phyloP scores from a whole-genome alignment of 2,797 vertebrate genomes.

The Takifugu rubripes region DNA sequence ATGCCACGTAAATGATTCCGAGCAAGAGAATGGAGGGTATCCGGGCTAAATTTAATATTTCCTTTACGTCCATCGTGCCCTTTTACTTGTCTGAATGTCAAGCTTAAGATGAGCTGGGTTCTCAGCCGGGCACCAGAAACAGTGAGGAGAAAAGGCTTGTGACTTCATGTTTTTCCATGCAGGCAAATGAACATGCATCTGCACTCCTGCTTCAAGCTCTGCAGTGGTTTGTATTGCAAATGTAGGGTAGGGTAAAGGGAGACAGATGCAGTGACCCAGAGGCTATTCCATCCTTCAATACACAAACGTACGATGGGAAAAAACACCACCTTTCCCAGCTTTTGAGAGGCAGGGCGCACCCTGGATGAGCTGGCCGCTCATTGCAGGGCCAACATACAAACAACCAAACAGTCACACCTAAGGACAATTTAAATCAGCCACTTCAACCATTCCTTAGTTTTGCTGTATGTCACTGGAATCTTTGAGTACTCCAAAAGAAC shows the following conservation, averaged over 20 bases:
- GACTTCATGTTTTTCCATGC: conserved; percentile 28
- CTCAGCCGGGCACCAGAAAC: conserved; percentile 9
- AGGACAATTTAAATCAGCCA: too few relatives aligned
- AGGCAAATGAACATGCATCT: conserved; percentile 70
- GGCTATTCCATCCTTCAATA: too few relatives aligned
- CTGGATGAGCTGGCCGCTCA: too few relatives aligned
- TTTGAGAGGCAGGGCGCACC: too few relatives aligned
- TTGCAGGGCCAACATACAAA: too few relatives aligned
- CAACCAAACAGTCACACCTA: too few relatives aligned
- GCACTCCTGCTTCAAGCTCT: conserved; percentile 34
- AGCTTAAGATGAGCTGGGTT: background rate
- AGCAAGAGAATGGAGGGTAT: conserved; percentile 73
- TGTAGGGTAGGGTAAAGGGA: conserved; percentile 13
- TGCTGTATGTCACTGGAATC: too few relatives aligned
- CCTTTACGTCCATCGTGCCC: conserved; percentile 43
- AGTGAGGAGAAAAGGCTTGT: background rate
- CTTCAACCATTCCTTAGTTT: too few relatives aligned
- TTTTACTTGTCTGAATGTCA: background rate
- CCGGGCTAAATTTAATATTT: conserved; percentile 32
- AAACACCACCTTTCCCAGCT: too few relatives aligned
- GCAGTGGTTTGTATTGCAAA: conserved; percentile 70
- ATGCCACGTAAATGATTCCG: conserved; percentile 63
- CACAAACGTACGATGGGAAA: too few relatives aligned
- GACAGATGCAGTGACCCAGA: too few relatives aligned
- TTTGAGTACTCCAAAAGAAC: too few relatives aligned